Conservation (phyloP, 2,113 vertebrate genomes). For the Garra rufa region DNA sequence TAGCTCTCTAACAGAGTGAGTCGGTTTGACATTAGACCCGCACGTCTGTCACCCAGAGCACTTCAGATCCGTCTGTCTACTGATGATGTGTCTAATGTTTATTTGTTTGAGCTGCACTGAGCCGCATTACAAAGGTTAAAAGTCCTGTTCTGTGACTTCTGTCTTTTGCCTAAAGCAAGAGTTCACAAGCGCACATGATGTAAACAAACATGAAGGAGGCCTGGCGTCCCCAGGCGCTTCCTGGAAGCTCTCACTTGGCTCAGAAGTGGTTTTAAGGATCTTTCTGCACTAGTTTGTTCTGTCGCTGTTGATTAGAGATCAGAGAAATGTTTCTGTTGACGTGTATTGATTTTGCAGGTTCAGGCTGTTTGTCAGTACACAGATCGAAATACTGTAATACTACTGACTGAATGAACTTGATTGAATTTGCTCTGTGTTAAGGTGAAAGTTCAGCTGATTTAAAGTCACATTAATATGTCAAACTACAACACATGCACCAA, state of each 20-base stretch:
- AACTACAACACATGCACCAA: neutral
- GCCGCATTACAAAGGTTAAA: conserved; percentile 5
- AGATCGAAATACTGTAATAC: neutral
- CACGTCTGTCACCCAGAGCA: neutral
- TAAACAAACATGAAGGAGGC: conserved; percentile 3
- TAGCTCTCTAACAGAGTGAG: neutral
- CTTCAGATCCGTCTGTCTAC: neutral
- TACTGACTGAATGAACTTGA: neutral
- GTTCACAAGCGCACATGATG: neutral
- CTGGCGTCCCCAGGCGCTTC: neutral
- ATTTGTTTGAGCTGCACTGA: neutral
- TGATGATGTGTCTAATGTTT: neutral
- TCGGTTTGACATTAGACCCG: neutral
- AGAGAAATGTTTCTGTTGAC: neutral
- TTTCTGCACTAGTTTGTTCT: neutral
- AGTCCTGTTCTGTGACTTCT: neutral
- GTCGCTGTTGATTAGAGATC: conserved; percentile 1
- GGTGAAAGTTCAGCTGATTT: neutral
- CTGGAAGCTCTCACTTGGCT: neutral
- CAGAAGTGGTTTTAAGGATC: neutral
- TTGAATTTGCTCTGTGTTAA: neutral
- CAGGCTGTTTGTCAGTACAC: neutral
- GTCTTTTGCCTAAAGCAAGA: neutral
- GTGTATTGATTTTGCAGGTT: neutral
- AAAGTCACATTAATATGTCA: neutral